Evolutionary conservation across 2,797 vertebrate species (phyloP).

Genomic region (Pseudopleuronectes americanus): DNA sequence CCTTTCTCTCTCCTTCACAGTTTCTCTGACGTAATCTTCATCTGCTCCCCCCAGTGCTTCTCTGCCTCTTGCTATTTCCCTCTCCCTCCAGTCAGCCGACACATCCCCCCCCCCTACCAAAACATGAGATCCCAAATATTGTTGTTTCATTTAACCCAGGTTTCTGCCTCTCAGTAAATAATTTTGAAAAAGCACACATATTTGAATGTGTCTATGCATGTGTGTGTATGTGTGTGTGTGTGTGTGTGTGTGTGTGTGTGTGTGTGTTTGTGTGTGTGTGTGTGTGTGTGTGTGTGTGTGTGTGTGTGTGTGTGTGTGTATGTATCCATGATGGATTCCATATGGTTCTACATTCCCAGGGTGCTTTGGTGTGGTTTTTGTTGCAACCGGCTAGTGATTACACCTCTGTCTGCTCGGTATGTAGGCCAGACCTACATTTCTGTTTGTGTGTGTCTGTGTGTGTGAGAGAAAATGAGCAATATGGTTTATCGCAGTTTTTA

Average conservation of each 20-base stretch:
- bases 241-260: slow-evolving; percentile 28
- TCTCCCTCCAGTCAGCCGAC: slow-evolving; percentile 11
- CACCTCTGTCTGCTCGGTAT: slow-evolving; percentile 56
- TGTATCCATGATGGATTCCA: slow-evolving; percentile 42
- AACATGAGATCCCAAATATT: slow-evolving; percentile 54
- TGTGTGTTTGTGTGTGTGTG: slow-evolving; percentile 34
- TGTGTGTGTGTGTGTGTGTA: slow-evolving; percentile 34
- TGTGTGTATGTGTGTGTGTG: slow-evolving; percentile 30
- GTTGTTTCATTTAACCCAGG: slow-evolving; percentile 63
- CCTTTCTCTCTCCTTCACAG: not conserved
- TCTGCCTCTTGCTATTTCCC: not conserved
- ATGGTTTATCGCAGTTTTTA: slow-evolving; percentile 8
- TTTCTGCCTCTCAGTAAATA: slow-evolving; percentile 59
- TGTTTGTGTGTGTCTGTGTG: not conserved
- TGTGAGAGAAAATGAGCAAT: slow-evolving; percentile 24
- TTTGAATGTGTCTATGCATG: slow-evolving; percentile 33
- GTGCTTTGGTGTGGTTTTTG: slow-evolving; percentile 69
- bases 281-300: slow-evolving; percentile 29
- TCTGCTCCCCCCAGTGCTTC: not conserved
- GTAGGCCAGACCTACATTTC: slow-evolving; percentile 46
- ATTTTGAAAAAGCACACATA: slow-evolving; percentile 10
- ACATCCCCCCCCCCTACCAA: slow-evolving; percentile 25
- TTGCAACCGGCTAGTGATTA: slow-evolving; percentile 58
- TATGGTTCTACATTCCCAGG: slow-evolving; percentile 70
- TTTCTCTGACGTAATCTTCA: slow-evolving; percentile 7